These are phyloP conservation scores for Helarctos malayanus DNA, from an alignment of 2,797 vertebrate genomes.

Conservation along the genomic window DNA sequence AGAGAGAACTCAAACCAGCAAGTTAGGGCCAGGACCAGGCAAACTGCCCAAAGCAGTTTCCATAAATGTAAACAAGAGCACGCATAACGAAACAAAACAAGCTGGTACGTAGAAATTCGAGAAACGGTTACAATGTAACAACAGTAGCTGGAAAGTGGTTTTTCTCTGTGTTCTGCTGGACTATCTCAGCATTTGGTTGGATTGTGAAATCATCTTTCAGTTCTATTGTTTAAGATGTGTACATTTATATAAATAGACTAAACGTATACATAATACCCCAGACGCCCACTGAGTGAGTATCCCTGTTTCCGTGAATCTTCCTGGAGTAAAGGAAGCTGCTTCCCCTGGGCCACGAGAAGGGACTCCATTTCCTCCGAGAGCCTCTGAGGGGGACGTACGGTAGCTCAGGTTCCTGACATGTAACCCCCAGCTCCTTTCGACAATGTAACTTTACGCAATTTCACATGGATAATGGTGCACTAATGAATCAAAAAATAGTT, in stretches of 20 bases:
- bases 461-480: neutral
- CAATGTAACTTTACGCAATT: neutral
- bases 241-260: no score
- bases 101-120: neutral
- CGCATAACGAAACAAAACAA: neutral
- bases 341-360: fast-evolving
- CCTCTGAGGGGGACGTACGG: fast-evolving
- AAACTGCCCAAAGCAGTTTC: neutral
- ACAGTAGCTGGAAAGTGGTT: neutral
- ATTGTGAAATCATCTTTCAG: neutral
- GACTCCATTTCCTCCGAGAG: fast-evolving
- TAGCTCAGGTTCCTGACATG: fast-evolving
- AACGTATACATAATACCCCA: fast-evolving
- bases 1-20: neutral
- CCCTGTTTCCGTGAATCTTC: no score
- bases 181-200: neutral
- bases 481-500: neutral
- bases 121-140: neutral
- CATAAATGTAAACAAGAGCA: neutral
- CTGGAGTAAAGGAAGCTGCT: neutral
- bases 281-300: fast-evolving
- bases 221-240: neutral
- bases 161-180: neutral
- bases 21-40: neutral
- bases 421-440: neutral